phyloP scores from a whole-genome alignment of 1,140 invertebrate species.

The Delia radicum region DNA sequence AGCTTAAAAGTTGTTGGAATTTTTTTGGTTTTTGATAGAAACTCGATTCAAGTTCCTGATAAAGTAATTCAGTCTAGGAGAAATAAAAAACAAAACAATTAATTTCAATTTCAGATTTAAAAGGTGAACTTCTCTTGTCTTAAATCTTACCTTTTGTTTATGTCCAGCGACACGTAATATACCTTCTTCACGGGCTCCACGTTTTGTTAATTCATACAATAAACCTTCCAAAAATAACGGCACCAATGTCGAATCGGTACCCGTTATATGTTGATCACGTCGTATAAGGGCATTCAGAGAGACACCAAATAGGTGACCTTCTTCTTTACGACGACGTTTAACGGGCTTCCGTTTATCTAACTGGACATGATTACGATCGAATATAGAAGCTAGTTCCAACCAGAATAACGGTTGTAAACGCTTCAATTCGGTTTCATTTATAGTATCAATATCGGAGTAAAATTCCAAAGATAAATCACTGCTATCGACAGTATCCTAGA shows the following conservation, averaged over 20 bases:
- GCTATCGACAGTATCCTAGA: constrained; percentile 38
- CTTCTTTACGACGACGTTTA: constrained; percentile 75
- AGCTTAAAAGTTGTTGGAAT: constrained; percentile 65
- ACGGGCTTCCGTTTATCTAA: constrained; percentile 75
- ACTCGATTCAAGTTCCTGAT: constrained; percentile 71
- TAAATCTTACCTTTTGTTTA: constrained; percentile 67
- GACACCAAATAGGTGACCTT: constrained; percentile 81
- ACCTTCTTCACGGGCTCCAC: constrained; percentile 72
- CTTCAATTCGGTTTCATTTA: constrained; percentile 64
- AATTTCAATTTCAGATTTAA: not conserved
- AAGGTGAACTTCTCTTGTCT: too few species aligned
- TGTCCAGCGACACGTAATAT: constrained; percentile 77
- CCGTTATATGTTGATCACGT: constrained; percentile 74
- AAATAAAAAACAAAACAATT: not conserved
- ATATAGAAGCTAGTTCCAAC: constrained; percentile 76
- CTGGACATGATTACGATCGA: constrained; percentile 75
- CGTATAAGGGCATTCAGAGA: constrained; percentile 77
- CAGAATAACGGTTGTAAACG: constrained; percentile 73
- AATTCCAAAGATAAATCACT: constrained; percentile 35
- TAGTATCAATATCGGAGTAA: constrained; percentile 61
- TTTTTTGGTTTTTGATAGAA: constrained; percentile 73
- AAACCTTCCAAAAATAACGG: constrained; percentile 59
- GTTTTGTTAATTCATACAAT: constrained; percentile 63
- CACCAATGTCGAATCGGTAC: constrained; percentile 67
- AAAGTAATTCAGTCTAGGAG: constrained; percentile 68